A percentile compares a stretch with the other conserved stretches of the same genome.
Evolutionary conservation across 2,113 vertebrate species (phyloP).

Genomic region (Lophochroa leadbeateri): DNA sequence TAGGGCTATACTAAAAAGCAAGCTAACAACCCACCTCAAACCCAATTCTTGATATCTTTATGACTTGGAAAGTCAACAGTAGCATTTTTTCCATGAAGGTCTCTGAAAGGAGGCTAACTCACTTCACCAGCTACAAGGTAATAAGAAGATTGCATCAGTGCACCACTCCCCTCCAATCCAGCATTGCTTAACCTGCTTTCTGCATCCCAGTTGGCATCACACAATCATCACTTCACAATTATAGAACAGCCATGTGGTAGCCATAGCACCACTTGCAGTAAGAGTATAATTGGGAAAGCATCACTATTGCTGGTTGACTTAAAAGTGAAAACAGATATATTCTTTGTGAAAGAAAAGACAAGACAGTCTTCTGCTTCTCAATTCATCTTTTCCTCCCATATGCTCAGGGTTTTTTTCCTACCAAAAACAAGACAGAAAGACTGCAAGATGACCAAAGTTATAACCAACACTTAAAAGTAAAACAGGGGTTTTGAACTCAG

Average conservation of each 20-base stretch:
- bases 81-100: background rate
- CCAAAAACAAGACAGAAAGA: background rate
- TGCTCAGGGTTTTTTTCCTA: background rate
- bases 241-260: background rate
- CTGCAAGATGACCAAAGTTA: background rate
- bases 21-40: background rate
- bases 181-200: background rate
- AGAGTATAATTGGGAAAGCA: background rate
- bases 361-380: background rate
- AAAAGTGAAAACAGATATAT: background rate
- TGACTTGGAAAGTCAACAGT: background rate
- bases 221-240: slow-evolving; percentile 21
- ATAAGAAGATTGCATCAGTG: background rate
- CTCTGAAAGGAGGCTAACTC: background rate
- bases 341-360: background rate
- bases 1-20: background rate
- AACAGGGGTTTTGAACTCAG: background rate
- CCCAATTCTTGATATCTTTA: background rate
- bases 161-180: background rate
- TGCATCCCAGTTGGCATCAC: background rate
- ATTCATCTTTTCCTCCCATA: background rate
- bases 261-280: background rate
- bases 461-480: background rate
- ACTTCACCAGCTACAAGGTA: background rate
- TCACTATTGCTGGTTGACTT: background rate